phyloP scores from a whole-genome alignment of 2,797 vertebrate species.

The Phylloscopus collybita region DNA sequence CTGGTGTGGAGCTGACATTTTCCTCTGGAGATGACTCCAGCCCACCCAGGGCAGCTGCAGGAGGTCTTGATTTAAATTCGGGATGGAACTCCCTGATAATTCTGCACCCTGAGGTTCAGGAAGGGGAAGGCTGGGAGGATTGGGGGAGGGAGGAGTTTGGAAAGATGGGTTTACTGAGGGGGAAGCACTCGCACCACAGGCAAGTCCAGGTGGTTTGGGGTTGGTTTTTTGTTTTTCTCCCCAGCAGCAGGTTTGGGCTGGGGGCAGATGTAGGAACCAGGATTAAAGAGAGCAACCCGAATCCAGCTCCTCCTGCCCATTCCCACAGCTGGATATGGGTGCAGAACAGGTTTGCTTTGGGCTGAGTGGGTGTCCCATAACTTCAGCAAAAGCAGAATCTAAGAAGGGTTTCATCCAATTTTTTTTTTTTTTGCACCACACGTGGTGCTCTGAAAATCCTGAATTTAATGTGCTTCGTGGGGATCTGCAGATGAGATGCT shows the following conservation, averaged over 20 bases:
- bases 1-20: neutral
- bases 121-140: neutral
- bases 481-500: neutral
- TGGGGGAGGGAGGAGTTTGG: neutral
- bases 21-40: conserved; percentile 42
- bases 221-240: neutral
- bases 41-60: neutral
- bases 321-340: neutral
- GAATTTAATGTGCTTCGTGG: neutral
- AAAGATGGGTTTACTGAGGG: neutral
- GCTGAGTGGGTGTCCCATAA: neutral
- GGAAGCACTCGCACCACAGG: neutral
- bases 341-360: neutral
- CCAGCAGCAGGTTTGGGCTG: neutral
- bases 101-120: neutral
- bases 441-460: neutral
- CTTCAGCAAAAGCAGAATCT: neutral
- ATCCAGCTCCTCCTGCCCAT: neutral
- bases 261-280: neutral
- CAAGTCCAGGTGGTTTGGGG: neutral
- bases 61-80: conserved; percentile 21
- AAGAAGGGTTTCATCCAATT: neutral
- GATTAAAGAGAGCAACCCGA: neutral
- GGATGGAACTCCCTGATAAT: neutral
- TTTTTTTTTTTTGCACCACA: neutral